Evolutionary conservation across 2,113 vertebrate genomes (phyloP), one percentile per base, ranked within the genome.

Genomic region (Blennius ocellaris): DNA sequence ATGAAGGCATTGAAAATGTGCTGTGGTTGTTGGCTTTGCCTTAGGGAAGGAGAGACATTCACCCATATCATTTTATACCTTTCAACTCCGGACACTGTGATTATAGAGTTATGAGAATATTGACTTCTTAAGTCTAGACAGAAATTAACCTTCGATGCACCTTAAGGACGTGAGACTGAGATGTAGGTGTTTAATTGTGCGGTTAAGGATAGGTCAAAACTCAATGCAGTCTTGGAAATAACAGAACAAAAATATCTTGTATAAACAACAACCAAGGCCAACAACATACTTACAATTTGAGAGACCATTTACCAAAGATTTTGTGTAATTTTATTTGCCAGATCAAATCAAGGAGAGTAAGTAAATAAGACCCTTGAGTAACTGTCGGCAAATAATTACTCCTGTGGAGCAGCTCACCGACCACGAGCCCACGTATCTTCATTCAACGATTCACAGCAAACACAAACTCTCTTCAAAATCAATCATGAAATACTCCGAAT

Each of bases 71-170:
- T 87, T 82, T 80, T 57, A 56, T 80, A 65, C 56, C 53, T 63
- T 71, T 71, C 69, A 56, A 61, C 78, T 73, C 54, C 40, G 58
- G 67, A 64, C 74, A 12, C 44, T 66, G 77, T 71, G 79, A 76
- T 80, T 59, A 82, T 73, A 71, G 65, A 73, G 70, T 84, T 80
- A 68, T 30, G 40, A 70, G 69, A 70, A 39, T 81, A 80, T 86
- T 73, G 73, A 82, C 76, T 83, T 65, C 68, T 70, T 52, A 47
- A 14, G 81, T 82, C 63, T 53, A 70, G 73, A 72, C 67, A 48
- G 43, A 80, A 67, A 78, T 73, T 44, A 87, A 44, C 45, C 61
- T 52, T 72, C 21, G n/a, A 0, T 61, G 55, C 48, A 68, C 39
- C 15, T 16, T 11, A 53, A 75, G 10, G 58, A 67, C 53, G 44